Conservation (phyloP, 2,888 invertebrate genomes). For the Gari tellinella region DNA sequence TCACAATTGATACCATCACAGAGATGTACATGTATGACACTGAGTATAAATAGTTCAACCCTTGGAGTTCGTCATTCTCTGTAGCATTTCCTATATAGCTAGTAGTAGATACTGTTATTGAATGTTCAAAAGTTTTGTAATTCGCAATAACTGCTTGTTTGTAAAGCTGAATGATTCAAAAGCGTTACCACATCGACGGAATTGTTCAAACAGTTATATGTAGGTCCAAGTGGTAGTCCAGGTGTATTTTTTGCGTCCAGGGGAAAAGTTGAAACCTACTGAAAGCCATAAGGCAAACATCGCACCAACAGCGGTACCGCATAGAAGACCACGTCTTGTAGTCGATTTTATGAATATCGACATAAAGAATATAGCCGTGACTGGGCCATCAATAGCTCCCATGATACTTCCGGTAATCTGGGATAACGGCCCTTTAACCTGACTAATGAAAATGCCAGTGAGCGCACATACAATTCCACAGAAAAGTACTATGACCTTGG, state of each 20-base stretch:
- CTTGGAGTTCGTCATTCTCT: too few species aligned
- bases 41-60: constrained; percentile 34
- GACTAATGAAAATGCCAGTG: constrained; percentile 2
- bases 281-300: constrained; percentile 15
- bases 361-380: constrained; percentile 19
- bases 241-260: constrained; percentile 1
- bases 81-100: too few species aligned
- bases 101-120: too few species aligned
- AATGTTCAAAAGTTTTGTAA: too few species aligned
- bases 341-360: constrained; percentile 7
- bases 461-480: constrained; percentile 5
- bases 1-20: constrained; percentile 23
- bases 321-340: neutral
- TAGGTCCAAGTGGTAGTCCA: constrained; percentile 16
- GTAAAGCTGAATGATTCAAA: too few species aligned
- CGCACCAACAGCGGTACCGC: neutral
- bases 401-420: constrained; percentile 16
- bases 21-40: constrained; percentile 42
- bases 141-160: too few species aligned
- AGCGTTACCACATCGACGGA: too few species aligned
- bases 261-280: constrained; percentile 11
- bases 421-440: constrained; percentile 4
- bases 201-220: constrained; percentile 2
- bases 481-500: constrained; percentile 9
- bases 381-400: constrained; percentile 9